Conservation (phyloP, 2,888 invertebrate genomes). For the Lamellibrachia satsuma region DNA sequence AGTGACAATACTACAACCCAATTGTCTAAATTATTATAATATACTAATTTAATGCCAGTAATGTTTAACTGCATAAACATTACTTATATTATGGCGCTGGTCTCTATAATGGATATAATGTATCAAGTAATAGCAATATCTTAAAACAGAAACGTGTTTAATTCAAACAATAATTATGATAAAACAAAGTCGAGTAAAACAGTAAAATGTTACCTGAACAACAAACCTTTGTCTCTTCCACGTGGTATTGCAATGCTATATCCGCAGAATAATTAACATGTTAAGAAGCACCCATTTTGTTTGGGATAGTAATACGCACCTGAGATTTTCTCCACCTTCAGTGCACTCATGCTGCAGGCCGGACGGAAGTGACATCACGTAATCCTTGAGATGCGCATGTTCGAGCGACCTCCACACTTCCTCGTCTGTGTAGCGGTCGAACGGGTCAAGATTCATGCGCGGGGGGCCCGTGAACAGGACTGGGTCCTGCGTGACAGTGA, state of each 20-base stretch:
- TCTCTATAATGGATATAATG: no score
- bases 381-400: slow-evolving; percentile 86
- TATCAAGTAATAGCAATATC: no score
- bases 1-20: not conserved
- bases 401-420: slow-evolving; percentile 89
- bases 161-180: no score
- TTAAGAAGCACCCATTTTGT: not conserved
- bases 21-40: no score
- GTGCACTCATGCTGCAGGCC: slow-evolving; percentile 84
- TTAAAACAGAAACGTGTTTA: no score
- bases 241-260: not conserved
- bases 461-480: slow-evolving; percentile 92
- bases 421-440: slow-evolving; percentile 79
- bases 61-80: no score
- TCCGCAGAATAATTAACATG: not conserved
- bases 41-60: no score
- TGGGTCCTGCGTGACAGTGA: slow-evolving; percentile 76
- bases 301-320: slow-evolving; percentile 42
- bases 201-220: no score
- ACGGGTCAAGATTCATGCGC: slow-evolving; percentile 92
- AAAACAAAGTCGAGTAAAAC: no score
- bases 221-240: not conserved
- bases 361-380: slow-evolving; percentile 80
- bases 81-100: no score
- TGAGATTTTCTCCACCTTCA: slow-evolving; percentile 89